Conservation (phyloP, 2,797 vertebrate genomes). For the Sebastes hopkinsi region DNA sequence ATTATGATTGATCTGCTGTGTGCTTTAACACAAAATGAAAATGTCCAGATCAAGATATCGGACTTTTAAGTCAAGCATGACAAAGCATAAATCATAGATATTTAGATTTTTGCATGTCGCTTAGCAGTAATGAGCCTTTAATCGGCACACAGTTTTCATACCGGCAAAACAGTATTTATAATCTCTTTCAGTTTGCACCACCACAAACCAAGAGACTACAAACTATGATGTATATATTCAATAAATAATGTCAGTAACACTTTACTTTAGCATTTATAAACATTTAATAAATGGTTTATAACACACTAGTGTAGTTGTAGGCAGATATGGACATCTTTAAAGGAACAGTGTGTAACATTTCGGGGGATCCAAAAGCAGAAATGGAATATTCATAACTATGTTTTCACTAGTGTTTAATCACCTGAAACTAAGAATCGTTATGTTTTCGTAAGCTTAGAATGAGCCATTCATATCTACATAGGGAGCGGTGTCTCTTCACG, state of each 20-base stretch:
- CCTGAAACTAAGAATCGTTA: too few species aligned
- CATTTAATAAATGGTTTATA: not conserved
- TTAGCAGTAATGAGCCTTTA: not conserved
- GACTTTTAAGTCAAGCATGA: slow-evolving; percentile 22
- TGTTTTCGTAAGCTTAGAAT: too few species aligned
- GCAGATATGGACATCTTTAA: not conserved
- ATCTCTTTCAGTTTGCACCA: not conserved
- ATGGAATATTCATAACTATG: too few species aligned
- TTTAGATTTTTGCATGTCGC: not conserved
- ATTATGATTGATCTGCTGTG: slow-evolving; percentile 23
- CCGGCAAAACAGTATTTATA: not conserved
- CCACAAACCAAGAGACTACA: not conserved
- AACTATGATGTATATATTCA: not conserved
- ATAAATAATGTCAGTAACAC: not conserved
- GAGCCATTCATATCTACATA: too few species aligned
- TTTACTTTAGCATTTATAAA: not conserved
- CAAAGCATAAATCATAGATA: slow-evolving; percentile 19
- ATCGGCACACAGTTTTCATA: not conserved
- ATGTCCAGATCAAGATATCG: slow-evolving; percentile 17
- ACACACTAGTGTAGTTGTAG: not conserved
- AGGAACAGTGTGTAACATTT: too few species aligned
- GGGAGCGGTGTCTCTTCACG: too few species aligned
- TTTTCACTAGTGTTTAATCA: too few species aligned
- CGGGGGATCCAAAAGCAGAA: too few species aligned
- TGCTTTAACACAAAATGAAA: slow-evolving; percentile 14